Conservation (phyloP, 2,888 invertebrate species). For the Sycophila texana region DNA sequence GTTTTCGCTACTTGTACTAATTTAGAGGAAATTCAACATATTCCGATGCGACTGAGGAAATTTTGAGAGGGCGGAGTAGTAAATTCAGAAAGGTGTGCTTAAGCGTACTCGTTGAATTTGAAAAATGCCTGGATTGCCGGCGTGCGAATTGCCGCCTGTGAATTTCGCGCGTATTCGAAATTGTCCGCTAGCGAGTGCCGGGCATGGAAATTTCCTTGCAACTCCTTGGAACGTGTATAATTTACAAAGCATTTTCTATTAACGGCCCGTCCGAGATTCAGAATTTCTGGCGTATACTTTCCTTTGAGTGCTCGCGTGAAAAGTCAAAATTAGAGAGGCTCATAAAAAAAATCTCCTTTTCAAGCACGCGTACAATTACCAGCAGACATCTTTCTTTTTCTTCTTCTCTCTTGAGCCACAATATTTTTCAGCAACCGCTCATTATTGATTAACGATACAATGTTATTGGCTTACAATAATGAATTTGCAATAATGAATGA, state of each 20-base stretch:
- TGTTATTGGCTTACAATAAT: no score
- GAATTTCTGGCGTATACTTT: slow-evolving; percentile 11
- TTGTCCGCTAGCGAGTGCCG: neutral
- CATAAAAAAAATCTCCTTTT: neutral
- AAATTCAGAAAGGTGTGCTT: neutral
- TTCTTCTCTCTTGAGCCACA: neutral
- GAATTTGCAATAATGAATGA: no score
- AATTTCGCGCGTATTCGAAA: neutral
- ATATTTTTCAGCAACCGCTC: no score
- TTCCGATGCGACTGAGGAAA: no score
- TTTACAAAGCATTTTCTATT: slow-evolving; percentile 30
- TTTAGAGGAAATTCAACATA: no score
- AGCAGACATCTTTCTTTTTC: no score
- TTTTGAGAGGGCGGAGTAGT: no score
- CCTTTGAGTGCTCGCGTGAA: slow-evolving; percentile 5
- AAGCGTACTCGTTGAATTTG: neutral
- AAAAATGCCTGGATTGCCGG: neutral
- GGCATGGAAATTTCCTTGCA: slow-evolving; percentile 12
- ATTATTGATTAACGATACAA: no score
- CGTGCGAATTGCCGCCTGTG: neutral
- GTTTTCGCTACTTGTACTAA: no score
- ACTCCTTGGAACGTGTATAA: slow-evolving; percentile 11
- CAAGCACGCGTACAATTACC: neutral
- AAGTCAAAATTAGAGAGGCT: slow-evolving; percentile 15
- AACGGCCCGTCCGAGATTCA: slow-evolving; percentile 4